Conservation (phyloP, 2,113 vertebrate genomes). For the Mirza zaza region DNA sequence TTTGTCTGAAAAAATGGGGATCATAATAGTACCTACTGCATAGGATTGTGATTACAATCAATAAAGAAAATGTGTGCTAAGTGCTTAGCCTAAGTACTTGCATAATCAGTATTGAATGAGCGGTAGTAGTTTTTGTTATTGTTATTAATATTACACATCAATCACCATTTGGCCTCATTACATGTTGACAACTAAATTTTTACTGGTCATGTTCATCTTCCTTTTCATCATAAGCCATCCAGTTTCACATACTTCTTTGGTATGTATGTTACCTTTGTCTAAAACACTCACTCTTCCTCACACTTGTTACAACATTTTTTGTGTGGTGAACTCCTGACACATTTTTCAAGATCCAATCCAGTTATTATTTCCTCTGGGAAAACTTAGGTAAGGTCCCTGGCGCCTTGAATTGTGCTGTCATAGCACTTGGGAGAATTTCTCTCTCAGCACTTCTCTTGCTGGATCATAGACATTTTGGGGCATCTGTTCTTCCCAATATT, state of each 20-base stretch:
- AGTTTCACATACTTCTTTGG: neutral
- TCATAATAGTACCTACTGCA: neutral
- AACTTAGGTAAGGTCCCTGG: neutral
- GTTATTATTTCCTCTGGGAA: neutral
- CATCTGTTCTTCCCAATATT: neutral
- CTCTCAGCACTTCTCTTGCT: neutral
- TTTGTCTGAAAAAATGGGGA: neutral
- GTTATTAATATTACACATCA: neutral
- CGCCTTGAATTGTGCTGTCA: neutral
- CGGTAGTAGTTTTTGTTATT: neutral
- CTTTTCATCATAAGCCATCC: neutral
- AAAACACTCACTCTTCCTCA: neutral
- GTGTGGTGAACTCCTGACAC: neutral
- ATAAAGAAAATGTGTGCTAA: neutral
- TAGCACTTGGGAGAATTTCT: neutral
- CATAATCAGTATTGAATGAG: neutral
- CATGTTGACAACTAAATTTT: neutral
- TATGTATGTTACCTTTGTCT: neutral
- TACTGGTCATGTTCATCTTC: neutral
- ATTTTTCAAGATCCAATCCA: neutral
- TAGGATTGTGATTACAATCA: neutral
- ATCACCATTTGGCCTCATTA: neutral
- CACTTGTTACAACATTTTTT: neutral
- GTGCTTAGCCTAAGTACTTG: neutral
- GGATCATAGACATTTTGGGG: neutral